Conservation (phyloP, 2,797 vertebrate genomes). For the Orestias chungarensis region DNA sequence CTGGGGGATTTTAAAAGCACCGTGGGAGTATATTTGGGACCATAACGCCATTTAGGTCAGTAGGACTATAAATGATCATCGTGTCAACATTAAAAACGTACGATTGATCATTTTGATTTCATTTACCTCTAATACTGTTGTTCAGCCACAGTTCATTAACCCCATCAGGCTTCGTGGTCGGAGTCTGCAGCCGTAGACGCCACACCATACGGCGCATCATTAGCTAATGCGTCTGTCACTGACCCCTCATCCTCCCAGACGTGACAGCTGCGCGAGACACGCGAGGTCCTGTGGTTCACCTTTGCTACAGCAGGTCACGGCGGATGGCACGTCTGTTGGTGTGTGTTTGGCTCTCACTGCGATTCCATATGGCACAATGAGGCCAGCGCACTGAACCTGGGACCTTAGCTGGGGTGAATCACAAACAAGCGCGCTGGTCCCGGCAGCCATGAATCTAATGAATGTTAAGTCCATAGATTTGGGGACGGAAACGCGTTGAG, state of each 20-base stretch:
- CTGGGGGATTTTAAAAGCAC: conserved; percentile 43
- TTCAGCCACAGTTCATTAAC: conserved; percentile 43
- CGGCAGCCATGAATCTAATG: conserved; percentile 29
- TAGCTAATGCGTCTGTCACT: conserved; percentile 39
- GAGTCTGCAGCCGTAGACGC: conserved; percentile 22
- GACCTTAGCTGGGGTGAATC: conserved; percentile 44
- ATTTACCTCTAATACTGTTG: background rate
- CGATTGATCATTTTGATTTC: background rate
- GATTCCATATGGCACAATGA: conserved; percentile 62
- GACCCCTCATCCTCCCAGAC: conserved; percentile 30
- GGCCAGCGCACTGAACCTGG: conserved; percentile 33
- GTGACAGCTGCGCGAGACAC: conserved; percentile 53
- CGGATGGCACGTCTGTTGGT: conserved; percentile 35
- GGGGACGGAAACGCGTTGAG: conserved; percentile 16
- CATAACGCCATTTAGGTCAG: conserved; percentile 38
- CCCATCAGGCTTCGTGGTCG: conserved; percentile 46
- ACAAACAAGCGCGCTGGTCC: conserved; percentile 18
- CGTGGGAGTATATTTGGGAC: conserved; percentile 22
- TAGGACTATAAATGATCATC: background rate
- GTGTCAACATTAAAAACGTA: conserved; percentile 9
- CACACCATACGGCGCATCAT: conserved; percentile 18
- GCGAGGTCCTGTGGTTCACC: conserved; percentile 45
- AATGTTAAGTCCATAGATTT: conserved; percentile 42
- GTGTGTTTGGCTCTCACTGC: conserved; percentile 13
- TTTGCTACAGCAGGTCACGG: conserved; percentile 48